Base-by-base conservation (phyloP, 2,888 invertebrate genomes). In the Gastrophysa polygoni region DNA sequence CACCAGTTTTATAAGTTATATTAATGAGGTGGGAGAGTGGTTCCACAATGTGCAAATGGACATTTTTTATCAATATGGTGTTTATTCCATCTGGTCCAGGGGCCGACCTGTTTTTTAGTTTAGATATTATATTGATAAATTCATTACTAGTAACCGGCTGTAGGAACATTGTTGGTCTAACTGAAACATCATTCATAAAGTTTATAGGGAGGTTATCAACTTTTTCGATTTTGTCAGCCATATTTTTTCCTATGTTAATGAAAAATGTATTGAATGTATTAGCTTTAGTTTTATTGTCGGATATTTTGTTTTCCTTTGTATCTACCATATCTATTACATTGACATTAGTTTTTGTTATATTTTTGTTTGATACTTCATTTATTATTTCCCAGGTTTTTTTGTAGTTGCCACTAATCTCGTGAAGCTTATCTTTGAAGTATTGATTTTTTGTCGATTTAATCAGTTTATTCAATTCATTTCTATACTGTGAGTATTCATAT, bases 381-480 rank as follows among this genome's bases (percentile, higher is more conserved):
- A 18, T 20, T 21, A 47, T 47, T 47, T 47, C 47, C 47, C 47
- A 47, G 21, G 18, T 47, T 47, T 47, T 50, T 50, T 14, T 50
- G 32, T 50, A 50, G 18, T 50, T 50, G 16, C 29, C 28, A 28
- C 18, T 28, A 14, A 29, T 47, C 24, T 47, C 47, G 21, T 21
- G 18, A n/a, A 47, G 20, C 24, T 47, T 47, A 21, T 47, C 14
- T 47, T 47, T 21, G 7, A 18, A 47, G 47, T 47, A 47, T 47
- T 20, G n/a, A 47, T 47, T 47, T 20, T 47, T 47, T 24, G 47
- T 47, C 21, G 20, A 20, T 20, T 47, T 47, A 21, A 47, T 18
- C 6, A 47, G 47, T 47, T 47, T 47, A 24, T 47, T 47, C 21
- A 47, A 4, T 47, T 47, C 21, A 47, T 47, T 47, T 47, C 21